A percentile compares a stretch with the other conserved stretches of the same genome.
These are phyloP conservation scores for Brachionus asplanchnoidis DNA, from an alignment of 1,140 invertebrate genomes.

Conservation along the genomic window DNA sequence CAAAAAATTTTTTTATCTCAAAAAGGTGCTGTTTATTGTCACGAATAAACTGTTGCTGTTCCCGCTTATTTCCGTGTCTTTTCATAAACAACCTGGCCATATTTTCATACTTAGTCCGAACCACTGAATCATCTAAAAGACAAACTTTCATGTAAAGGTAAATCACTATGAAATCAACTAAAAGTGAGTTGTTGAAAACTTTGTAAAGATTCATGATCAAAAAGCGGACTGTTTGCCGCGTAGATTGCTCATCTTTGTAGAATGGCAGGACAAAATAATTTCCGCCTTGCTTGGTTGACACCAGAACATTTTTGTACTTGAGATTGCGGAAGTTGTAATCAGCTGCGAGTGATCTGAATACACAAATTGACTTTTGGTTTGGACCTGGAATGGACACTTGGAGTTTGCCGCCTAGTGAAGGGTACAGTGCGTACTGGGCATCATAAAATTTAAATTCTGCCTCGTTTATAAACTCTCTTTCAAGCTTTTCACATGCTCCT, in stretches of 20 bases:
- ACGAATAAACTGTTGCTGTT: neutral
- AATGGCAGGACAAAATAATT: neutral
- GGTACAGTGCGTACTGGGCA: neutral
- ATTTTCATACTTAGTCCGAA: conserved; percentile 18
- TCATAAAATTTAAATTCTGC: neutral
- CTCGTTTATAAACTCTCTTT: neutral
- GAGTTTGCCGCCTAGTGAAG: neutral
- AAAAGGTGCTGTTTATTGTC: neutral
- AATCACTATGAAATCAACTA: neutral
- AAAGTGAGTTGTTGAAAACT: conserved; percentile 4
- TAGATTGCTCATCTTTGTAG: conserved; percentile 15
- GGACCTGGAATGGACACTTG: neutral
- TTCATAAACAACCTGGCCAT: neutral
- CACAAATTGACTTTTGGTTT: neutral
- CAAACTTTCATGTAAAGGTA: conserved; percentile 1
- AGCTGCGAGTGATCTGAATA: neutral
- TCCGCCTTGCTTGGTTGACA: neutral
- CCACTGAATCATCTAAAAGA: neutral
- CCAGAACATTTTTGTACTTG: conserved; percentile 21
- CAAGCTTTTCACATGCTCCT: neutral
- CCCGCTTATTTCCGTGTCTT: neutral
- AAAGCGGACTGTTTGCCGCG: conserved; percentile 7
- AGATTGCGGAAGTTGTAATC: conserved; percentile 25
- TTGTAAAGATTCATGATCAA: conserved; percentile 4
- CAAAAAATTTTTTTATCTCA: neutral